Conservation (phyloP, 1,140 invertebrate genomes). For the Tetraneura akinire region DNA sequence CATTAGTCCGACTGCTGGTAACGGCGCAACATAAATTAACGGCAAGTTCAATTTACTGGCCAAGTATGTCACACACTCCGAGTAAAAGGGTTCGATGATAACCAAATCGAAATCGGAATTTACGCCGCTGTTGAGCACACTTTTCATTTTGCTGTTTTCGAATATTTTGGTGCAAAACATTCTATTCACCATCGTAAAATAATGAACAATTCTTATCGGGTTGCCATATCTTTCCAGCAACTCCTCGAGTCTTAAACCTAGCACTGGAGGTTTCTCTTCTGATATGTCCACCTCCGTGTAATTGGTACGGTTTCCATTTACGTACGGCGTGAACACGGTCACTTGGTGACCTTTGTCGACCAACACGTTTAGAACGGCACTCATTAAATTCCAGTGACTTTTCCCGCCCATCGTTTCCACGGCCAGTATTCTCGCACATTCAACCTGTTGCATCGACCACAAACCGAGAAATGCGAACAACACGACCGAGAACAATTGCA, state of each 20-base stretch:
- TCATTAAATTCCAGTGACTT: constrained; percentile 59
- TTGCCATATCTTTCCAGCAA: neutral
- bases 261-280: too few relatives aligned
- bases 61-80: neutral
- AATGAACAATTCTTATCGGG: neutral
- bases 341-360: constrained; percentile 27
- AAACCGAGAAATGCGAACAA: neutral
- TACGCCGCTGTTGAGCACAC: neutral
- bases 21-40: neutral
- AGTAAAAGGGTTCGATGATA: neutral
- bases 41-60: neutral
- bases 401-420: constrained; percentile 55
- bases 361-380: constrained; percentile 54
- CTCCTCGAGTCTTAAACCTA: neutral
- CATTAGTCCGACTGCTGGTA: neutral
- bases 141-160: neutral
- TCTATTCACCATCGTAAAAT: neutral
- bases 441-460: neutral
- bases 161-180: neutral
- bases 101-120: neutral
- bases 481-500: neutral
- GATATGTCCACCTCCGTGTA: constrained; percentile 27
- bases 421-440: constrained; percentile 52
- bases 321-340: constrained; percentile 37
- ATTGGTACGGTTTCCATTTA: neutral